These are phyloP conservation scores for Phortica magna DNA, from an alignment of 2,888 invertebrate genomes.

Conservation along the genomic window DNA sequence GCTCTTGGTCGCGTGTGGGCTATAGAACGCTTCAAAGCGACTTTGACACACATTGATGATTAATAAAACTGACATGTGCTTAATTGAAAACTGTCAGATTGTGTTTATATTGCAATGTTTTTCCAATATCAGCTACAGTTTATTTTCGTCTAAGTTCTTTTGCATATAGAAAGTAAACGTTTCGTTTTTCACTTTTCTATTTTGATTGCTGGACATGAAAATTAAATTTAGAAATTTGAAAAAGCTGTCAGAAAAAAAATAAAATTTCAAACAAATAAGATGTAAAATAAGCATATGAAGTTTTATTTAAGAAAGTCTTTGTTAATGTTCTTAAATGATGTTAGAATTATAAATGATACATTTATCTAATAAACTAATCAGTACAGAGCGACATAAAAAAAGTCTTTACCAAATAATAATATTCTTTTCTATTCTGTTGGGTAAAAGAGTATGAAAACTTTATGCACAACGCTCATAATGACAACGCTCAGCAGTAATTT, in stretches of 20 bases:
- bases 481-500: conserved; percentile 13
- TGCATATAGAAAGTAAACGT: not conserved
- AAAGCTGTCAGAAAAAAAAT: not conserved
- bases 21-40: conserved; percentile 20
- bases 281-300: not conserved
- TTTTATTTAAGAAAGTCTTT: too few species aligned
- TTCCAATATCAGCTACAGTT: conserved; percentile 1
- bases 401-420: too few species aligned
- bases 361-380: too few species aligned
- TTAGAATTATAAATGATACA: too few species aligned
- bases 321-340: too few species aligned
- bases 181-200: not conserved
- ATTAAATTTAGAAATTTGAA: not conserved
- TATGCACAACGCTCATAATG: not conserved
- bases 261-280: not conserved
- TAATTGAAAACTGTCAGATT: conserved; percentile 45
- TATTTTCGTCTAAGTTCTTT: not conserved
- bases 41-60: conserved; percentile 40
- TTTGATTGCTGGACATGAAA: not conserved
- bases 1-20: conserved; percentile 17
- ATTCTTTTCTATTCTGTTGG: too few species aligned
- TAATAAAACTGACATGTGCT: conserved; percentile 29
- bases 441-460: not conserved
- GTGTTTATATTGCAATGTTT: conserved; percentile 11
- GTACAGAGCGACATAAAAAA: too few species aligned